Conservation (phyloP, 2,113 vertebrate genomes). For the Phalacrocorax pelagicus region DNA sequence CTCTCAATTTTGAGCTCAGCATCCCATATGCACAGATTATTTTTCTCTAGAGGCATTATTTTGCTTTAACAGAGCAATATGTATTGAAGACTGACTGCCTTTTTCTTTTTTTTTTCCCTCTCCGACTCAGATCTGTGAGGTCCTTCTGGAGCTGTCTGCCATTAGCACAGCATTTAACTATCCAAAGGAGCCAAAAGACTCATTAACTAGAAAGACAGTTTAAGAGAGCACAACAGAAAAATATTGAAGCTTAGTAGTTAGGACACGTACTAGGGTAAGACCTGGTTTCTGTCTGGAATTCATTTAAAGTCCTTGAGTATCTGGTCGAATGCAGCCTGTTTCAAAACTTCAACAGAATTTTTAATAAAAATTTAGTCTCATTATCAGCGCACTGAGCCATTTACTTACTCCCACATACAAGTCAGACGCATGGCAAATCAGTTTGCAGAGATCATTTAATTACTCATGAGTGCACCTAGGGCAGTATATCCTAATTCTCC, state of each 20-base stretch:
- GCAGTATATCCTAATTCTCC: conserved; percentile 2
- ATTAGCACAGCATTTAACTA: not conserved
- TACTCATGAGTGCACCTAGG: not conserved
- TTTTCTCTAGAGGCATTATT: not conserved
- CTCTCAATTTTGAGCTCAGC: not conserved
- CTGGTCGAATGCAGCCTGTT: not conserved
- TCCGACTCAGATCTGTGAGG: not conserved
- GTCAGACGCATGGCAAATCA: not conserved
- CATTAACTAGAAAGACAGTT: not conserved
- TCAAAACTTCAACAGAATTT: not conserved
- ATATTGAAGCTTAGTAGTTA: not conserved
- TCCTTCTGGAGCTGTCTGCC: not conserved
- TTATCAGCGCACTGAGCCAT: not conserved
- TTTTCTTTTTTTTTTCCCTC: not conserved
- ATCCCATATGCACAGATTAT: not conserved
- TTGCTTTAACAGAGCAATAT: not conserved
- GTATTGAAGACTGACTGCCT: not conserved
- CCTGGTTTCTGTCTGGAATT: not conserved
- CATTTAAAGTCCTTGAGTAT: not conserved
- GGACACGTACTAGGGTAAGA: not conserved
- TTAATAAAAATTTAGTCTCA: not conserved
- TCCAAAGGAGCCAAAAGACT: not conserved
- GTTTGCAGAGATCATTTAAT: conserved; percentile 33
- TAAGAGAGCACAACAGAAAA: not conserved
- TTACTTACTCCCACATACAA: conserved; percentile 14